Evolutionary conservation across 1,140 invertebrate species (phyloP), one percentile per base, ranked within the genome.

Genomic region (Latrodectus geometricus): DNA sequence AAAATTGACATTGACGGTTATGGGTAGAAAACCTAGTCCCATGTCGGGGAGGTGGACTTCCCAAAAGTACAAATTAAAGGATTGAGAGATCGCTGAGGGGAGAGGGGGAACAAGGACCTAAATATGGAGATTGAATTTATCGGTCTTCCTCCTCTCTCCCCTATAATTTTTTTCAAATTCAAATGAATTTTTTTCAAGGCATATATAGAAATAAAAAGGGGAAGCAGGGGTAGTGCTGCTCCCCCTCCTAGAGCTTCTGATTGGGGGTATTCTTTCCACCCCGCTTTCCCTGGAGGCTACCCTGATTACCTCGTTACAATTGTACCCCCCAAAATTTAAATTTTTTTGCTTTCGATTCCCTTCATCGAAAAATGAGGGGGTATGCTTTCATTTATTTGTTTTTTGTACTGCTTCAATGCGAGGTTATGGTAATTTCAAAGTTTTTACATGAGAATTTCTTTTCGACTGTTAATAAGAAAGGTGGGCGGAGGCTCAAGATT

Each of bases 41-140:
- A 11, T 61, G 54, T 17, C 21, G 56, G 56, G 56, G 61, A n/a
- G 21, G 7, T 23, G 15, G 17, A 23, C 14, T 56, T 83, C 72
- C 81, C 81, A n/a, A 52, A 65, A 74, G 81, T 75, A 75, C 81
- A 83, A 83, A 83, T 83, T 75, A 83, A 75, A 49, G 81, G 52
- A 48, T 50, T 23, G 23, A 17, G 17, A 9, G 49, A 12, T 11
- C 35, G 35, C 35, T 61, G 54, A 61, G 54, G 54, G 54, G 54
- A 8, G 35, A 35, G 1, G 35, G 1, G 35, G 35, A 35, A 5
- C 35, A 35, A 3, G 15, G 52, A 15, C 15, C 69, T 56, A 82
- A 83, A 83, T 83, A 75, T 68, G 72, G 69, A 66, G 81, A 83
- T 83, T 83, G 81, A 75, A 83, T 83, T 83, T 83, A 83, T 75